phyloP scores from a whole-genome alignment of 2,113 vertebrate genomes.

The Alaudala cheleensis region DNA sequence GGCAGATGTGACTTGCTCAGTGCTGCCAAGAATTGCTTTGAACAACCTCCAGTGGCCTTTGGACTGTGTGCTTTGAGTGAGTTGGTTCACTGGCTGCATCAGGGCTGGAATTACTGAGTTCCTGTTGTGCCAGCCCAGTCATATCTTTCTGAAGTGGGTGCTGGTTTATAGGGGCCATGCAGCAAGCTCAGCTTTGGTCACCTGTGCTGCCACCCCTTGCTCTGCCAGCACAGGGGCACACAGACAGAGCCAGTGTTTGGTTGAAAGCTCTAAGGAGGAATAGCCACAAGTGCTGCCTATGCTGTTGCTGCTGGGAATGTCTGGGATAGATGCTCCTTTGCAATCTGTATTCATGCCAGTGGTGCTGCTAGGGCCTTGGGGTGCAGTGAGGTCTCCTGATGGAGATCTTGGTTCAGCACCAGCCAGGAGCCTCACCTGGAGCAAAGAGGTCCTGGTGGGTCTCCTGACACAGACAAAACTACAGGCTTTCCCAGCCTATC shows the following conservation, averaged over 20 bases:
- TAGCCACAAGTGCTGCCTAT: background rate
- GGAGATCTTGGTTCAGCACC: background rate
- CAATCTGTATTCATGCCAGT: background rate
- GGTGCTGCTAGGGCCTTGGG: fast-evolving
- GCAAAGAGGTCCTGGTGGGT: background rate
- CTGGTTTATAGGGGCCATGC: background rate
- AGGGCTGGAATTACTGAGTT: background rate
- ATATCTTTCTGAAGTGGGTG: background rate
- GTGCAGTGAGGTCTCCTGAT: fast-evolving
- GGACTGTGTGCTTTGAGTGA: background rate
- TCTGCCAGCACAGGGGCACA: background rate
- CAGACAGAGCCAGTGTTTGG: background rate
- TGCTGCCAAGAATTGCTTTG: background rate
- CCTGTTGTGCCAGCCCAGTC: background rate
- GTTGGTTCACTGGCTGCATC: background rate
- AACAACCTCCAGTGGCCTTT: background rate
- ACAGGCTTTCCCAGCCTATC: background rate
- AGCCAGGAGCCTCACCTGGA: background rate
- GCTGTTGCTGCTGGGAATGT: background rate
- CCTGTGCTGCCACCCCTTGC: background rate
- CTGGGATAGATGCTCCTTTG: background rate
- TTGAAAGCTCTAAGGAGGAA: background rate
- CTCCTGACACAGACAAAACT: background rate
- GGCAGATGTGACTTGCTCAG: background rate
- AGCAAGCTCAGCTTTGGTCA: background rate